Evolutionary conservation across 2,113 vertebrate species (phyloP).

Genomic region (Myxocyprinus asiaticus): DNA sequence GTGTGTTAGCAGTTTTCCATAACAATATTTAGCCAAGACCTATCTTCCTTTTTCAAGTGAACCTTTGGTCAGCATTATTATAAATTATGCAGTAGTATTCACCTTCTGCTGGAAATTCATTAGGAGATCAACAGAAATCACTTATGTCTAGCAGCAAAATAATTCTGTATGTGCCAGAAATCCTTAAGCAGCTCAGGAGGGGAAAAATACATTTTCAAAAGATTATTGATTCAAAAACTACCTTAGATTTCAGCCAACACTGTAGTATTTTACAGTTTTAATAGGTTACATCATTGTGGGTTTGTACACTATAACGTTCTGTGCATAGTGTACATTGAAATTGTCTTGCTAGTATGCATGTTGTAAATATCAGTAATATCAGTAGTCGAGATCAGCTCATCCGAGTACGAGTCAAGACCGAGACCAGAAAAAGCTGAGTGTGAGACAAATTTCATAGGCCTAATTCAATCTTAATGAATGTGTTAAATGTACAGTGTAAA

Average conservation of each 20-base stretch:
- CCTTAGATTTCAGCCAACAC: slow-evolving; percentile 16
- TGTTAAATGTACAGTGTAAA: too few relatives aligned
- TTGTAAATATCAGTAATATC: too few relatives aligned
- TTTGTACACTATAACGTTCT: not conserved
- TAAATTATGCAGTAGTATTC: slow-evolving; percentile 41
- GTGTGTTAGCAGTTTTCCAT: slow-evolving; percentile 18
- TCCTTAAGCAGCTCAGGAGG: slow-evolving; percentile 28
- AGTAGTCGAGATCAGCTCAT: too few relatives aligned
- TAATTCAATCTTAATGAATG: too few relatives aligned
- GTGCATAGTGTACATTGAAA: not conserved
- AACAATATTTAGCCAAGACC: slow-evolving; percentile 38
- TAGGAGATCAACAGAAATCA: slow-evolving; percentile 49
- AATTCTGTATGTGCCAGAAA: slow-evolving; percentile 36
- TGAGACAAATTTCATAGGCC: too few relatives aligned
- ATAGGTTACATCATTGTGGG: slow-evolving; percentile 2
- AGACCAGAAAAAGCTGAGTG: too few relatives aligned
- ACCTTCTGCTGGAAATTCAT: slow-evolving; percentile 43
- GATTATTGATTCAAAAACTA: slow-evolving; percentile 27
- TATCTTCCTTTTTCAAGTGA: not conserved
- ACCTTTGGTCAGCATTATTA: slow-evolving; percentile 26
- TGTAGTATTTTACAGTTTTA: not conserved
- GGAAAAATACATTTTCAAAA: slow-evolving; percentile 39
- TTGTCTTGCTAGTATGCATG: not conserved
- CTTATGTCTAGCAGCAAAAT: slow-evolving; percentile 32
- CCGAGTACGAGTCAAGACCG: too few relatives aligned